These are phyloP conservation scores for Aphis gossypii DNA, from an alignment of 1,140 invertebrate species.

Conservation along the genomic window DNA sequence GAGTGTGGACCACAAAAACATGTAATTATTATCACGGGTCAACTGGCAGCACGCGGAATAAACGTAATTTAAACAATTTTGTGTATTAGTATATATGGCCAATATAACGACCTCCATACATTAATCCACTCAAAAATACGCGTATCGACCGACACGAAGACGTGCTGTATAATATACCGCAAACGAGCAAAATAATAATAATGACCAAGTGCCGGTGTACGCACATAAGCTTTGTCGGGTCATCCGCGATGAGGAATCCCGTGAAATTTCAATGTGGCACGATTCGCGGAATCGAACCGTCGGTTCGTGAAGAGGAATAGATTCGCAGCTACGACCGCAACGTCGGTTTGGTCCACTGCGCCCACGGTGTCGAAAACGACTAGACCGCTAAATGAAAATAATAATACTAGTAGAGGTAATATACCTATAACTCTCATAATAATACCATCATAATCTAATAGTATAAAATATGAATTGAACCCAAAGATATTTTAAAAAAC, in stretches of 20 bases:
- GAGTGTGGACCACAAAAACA: neutral
- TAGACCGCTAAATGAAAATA: neutral
- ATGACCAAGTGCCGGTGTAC: neutral
- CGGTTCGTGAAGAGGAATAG: neutral
- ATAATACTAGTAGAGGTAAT: neutral
- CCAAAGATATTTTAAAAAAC: neutral
- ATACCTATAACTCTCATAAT: neutral
- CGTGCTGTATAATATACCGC: neutral
- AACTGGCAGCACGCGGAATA: neutral
- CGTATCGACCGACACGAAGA: neutral
- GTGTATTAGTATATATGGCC: neutral
- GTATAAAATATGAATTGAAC: neutral
- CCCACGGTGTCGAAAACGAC: neutral
- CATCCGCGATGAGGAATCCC: neutral
- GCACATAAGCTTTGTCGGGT: neutral
- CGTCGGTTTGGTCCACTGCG: neutral
- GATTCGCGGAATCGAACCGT: conserved; percentile 13
- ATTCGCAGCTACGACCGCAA: neutral
- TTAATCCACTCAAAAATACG: neutral
- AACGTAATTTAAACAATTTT: neutral
- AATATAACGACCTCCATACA: neutral
- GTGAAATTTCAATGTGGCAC: neutral
- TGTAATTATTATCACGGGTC: conserved; percentile 24
- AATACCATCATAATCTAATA: neutral
- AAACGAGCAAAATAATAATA: neutral